Conservation (phyloP, 2,113 vertebrate genomes). For the Xenopus borealis region DNA sequence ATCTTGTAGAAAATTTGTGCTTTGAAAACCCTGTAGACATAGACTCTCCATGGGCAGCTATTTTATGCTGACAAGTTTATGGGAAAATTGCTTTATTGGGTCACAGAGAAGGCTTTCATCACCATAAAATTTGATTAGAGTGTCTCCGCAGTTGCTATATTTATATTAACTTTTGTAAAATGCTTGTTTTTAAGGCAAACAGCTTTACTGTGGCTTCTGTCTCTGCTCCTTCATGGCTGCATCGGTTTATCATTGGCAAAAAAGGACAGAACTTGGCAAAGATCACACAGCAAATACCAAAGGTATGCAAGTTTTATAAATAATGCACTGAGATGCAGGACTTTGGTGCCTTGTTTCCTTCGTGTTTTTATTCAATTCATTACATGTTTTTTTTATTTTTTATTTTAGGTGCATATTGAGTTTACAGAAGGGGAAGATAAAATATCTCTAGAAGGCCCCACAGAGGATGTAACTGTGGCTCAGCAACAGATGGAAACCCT, state of each 20-base stretch:
- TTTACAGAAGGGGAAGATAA: constrained; percentile 97
- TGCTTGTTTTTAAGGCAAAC: constrained; percentile 76
- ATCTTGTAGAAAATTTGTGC: too few relatives aligned
- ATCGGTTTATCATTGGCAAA: constrained; percentile 99
- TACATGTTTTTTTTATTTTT: background rate
- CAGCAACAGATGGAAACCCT: constrained; percentile 92
- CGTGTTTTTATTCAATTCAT: background rate
- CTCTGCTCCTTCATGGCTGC: constrained; percentile 95
- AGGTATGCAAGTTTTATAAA: constrained; percentile 68
- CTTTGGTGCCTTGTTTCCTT: too few relatives aligned
- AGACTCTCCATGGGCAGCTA: too few relatives aligned
- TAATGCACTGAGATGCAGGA: too few relatives aligned
- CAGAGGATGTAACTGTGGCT: constrained; percentile 89
- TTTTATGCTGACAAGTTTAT: too few relatives aligned
- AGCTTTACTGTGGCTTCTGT: constrained; percentile 93
- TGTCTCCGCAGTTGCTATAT: too few relatives aligned
- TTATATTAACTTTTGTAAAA: too few relatives aligned
- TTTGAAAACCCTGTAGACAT: too few relatives aligned
- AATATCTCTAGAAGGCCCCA: constrained; percentile 95
- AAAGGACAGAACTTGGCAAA: constrained; percentile 98
- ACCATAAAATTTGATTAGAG: too few relatives aligned
- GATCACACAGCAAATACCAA: constrained; percentile 97
- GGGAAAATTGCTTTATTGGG: too few relatives aligned
- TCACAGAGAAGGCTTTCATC: too few relatives aligned
- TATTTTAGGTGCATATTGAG: constrained; percentile 91